These are phyloP conservation scores for Anastatus disparis DNA, from an alignment of 1,140 invertebrate genomes.

Conservation along the genomic window DNA sequence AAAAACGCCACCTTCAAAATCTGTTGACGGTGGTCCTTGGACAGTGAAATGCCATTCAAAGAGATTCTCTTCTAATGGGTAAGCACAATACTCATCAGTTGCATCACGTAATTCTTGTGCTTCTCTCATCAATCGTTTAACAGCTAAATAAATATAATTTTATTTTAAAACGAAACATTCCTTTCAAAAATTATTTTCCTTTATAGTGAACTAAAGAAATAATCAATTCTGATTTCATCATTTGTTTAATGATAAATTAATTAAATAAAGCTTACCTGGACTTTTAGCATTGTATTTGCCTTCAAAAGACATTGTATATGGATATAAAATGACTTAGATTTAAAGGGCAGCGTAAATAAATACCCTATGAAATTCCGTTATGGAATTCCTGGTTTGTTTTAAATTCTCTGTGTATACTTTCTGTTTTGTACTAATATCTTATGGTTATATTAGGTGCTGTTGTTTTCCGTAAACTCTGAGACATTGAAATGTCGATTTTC, in stretches of 20 bases:
- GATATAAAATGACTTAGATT: too few species aligned
- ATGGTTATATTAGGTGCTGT: too few species aligned
- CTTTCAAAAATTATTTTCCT: too few species aligned
- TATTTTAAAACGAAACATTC: background rate
- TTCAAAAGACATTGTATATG: slow-evolving; percentile 56
- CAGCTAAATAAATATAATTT: slow-evolving; percentile 73
- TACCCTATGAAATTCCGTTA: too few species aligned
- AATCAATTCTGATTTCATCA: too few species aligned
- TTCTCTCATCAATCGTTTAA: slow-evolving; percentile 94
- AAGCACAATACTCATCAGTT: slow-evolving; percentile 91
- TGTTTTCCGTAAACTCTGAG: too few species aligned
- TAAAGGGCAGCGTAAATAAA: too few species aligned
- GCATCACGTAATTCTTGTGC: slow-evolving; percentile 86
- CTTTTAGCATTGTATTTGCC: slow-evolving; percentile 62
- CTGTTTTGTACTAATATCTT: too few species aligned
- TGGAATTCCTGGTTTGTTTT: too few species aligned
- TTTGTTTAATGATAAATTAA: background rate
- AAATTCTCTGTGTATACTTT: too few species aligned
- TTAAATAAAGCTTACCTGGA: slow-evolving; percentile 55
- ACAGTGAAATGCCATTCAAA: slow-evolving; percentile 99
- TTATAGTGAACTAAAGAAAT: too few species aligned
- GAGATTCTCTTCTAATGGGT: slow-evolving; percentile 93
- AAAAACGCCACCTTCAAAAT: slow-evolving; percentile 91
- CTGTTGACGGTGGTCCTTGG: slow-evolving; percentile 84
- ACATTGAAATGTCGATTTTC: too few species aligned